Evolutionary conservation across 2,797 vertebrate species (phyloP), one percentile per base, ranked within the genome.

Genomic region (Mormyrus hasselquistii): DNA sequence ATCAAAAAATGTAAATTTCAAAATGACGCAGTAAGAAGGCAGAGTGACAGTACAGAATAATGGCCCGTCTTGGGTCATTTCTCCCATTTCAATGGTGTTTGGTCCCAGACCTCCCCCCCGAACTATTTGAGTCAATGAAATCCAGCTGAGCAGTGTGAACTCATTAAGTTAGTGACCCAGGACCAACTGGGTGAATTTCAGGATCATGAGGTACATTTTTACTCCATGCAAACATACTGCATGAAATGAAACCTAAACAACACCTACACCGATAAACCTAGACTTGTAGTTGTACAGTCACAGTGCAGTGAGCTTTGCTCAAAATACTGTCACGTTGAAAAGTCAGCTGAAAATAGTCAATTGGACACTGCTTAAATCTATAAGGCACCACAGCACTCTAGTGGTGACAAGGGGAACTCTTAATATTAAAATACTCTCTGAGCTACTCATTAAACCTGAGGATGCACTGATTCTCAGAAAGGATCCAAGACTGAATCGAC

Each of bases 351-450:
- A 59, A 59, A 59, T 8, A 5, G 1, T 86, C 34, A 57, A 52
- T 57, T 57, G 41, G 52, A 59, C 86, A 29, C 83, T 50, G 88
- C 57, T 86, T 76, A 76, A 76, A 95, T 95, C 93, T 93, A 94
- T 93, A 95, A 95, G 95, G 93, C 95, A 95, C 94, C 95, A 96
- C 94, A 95, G 96, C 96, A 96, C 96, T 96, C 96, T 96, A 96
- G 96, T 96, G 96, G 95, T 92, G 94, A 94, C 93, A 89, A 89
- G 90, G 93, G 94, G 95, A 95, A 95, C 62, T 57, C 89, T 90
- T 92, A 89, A 89, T 90, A 69, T 91, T 16, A 69, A 69, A 22
- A 7, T 34, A 89, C 69, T 22, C 86, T 89, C 73, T 88, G 29
- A 38, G 89, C 41, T 76, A 19, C 25, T 34, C 76, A 82, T 89